These are phyloP conservation scores for Drosophila athabasca DNA, from an alignment of 1,140 invertebrate species.

Conservation along the genomic window DNA sequence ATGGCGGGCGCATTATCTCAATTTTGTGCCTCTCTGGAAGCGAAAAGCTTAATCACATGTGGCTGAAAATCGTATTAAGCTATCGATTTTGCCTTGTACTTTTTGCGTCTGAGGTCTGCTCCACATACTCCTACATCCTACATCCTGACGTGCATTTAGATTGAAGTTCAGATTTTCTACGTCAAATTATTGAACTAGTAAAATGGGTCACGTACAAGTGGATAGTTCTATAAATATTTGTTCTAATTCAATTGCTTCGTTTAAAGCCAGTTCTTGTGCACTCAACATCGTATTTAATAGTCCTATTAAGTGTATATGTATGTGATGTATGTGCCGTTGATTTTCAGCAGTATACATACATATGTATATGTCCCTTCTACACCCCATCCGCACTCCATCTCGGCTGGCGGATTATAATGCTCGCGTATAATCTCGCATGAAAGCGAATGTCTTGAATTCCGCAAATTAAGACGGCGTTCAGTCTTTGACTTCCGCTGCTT, in stretches of 20 bases:
- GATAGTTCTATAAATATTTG: too few species aligned
- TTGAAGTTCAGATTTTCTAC: too few species aligned
- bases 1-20: conserved; percentile 57
- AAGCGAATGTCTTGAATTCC: conserved; percentile 79
- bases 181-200: too few species aligned
- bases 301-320: too few species aligned
- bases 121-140: too few species aligned
- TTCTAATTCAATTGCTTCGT: too few species aligned
- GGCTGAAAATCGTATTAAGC: conserved; percentile 47
- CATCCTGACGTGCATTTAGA: too few species aligned
- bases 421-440: conserved; percentile 68
- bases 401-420: conserved; percentile 67
- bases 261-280: too few species aligned
- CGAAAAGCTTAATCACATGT: conserved; percentile 75
- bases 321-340: too few species aligned
- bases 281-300: too few species aligned
- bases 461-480: conserved; percentile 60
- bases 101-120: background rate
- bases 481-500: conserved; percentile 47
- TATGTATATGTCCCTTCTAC: conserved; percentile 16
- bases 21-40: conserved; percentile 72
- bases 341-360: too few species aligned
- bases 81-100: conserved; percentile 66
- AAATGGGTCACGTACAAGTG: too few species aligned
- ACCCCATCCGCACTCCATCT: conserved; percentile 6